Evolutionary conservation across 2,888 invertebrate species (phyloP).

Genomic region (Osmoderma eremita): DNA sequence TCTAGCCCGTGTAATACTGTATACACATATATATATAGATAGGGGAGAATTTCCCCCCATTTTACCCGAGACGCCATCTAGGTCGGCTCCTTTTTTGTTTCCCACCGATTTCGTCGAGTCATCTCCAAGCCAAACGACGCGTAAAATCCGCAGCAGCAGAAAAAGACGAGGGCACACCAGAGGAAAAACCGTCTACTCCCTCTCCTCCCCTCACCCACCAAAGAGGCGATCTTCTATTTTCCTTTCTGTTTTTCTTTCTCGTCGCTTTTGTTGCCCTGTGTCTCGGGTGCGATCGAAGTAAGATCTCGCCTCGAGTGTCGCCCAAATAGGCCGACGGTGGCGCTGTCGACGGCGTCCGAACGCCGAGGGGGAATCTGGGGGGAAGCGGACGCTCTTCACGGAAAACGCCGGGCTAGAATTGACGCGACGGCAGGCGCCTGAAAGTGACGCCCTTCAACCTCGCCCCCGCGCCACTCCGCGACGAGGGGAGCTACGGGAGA

Average conservation of each 20-base stretch:
- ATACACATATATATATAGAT: too few relatives aligned
- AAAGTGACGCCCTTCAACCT: slow-evolving; percentile 61
- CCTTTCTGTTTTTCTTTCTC: neutral
- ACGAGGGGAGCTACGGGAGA: slow-evolving; percentile 51
- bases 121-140: slow-evolving; percentile 34
- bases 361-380: slow-evolving; percentile 51
- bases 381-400: slow-evolving; percentile 62
- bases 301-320: slow-evolving; percentile 33
- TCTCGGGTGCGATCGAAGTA: slow-evolving; percentile 28
- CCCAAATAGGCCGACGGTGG: slow-evolving; percentile 29
- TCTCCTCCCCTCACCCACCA: neutral
- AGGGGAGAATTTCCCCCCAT: too few relatives aligned
- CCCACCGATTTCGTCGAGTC: slow-evolving; percentile 35
- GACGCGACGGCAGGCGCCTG: slow-evolving; percentile 63
- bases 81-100: slow-evolving; percentile 23
- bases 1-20: too few relatives aligned
- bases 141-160: slow-evolving; percentile 31
- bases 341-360: slow-evolving; percentile 38
- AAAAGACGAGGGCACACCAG: neutral
- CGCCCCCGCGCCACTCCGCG: slow-evolving; percentile 57
- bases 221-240: neutral
- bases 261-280: neutral
- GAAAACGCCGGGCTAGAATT: slow-evolving; percentile 63
- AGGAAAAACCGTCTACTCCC: neutral
- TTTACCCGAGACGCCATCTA: slow-evolving; percentile 2